phyloP scores from a whole-genome alignment of 2,113 vertebrate species.

The Marcusenius ussheri region DNA sequence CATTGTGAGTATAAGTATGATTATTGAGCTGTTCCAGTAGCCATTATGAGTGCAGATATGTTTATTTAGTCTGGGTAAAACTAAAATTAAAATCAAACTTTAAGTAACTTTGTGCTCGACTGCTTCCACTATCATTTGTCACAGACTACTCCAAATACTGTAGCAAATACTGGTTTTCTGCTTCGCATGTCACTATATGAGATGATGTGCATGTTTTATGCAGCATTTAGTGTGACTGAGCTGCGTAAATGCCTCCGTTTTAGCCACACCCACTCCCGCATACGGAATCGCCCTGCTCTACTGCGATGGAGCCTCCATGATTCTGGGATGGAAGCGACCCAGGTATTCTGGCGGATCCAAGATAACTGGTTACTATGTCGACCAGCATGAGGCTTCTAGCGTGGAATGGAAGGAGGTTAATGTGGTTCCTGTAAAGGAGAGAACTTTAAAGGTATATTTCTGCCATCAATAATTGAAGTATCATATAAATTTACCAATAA shows the following conservation, averaged over 20 bases:
- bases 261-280: slow-evolving; percentile 81
- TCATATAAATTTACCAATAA: neutral
- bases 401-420: slow-evolving; percentile 84
- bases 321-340: slow-evolving; percentile 85
- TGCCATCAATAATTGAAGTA: neutral
- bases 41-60: neutral
- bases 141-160: neutral
- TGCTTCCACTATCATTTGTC: neutral
- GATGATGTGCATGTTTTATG: neutral
- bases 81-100: neutral
- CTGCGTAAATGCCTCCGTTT: neutral
- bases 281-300: slow-evolving; percentile 80
- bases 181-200: neutral
- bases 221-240: neutral
- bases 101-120: neutral
- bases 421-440: slow-evolving; percentile 50
- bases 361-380: slow-evolving; percentile 83
- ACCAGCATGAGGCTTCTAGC: slow-evolving; percentile 69
- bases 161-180: neutral
- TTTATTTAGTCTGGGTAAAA: neutral
- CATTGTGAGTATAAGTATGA: neutral
- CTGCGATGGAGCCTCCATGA: slow-evolving; percentile 83
- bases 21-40: neutral
- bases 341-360: slow-evolving; percentile 77
- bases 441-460: slow-evolving; percentile 68